Evolutionary conservation across 1,140 invertebrate genomes (phyloP).

Genomic region (Philopotamus ludificatus): DNA sequence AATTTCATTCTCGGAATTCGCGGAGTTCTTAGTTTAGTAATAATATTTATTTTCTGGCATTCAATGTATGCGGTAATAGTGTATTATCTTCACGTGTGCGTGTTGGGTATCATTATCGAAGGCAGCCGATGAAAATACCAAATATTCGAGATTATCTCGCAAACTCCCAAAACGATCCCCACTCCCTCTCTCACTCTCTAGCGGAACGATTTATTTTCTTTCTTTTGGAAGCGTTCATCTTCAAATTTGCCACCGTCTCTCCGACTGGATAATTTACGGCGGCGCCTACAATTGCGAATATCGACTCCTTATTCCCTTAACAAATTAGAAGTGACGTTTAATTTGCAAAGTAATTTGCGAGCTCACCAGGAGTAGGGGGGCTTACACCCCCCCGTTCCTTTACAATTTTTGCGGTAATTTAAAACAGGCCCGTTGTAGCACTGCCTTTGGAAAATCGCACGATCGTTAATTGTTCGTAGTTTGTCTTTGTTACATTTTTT

Average conservation of each 20-base stretch:
- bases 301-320: slow-evolving; percentile 20
- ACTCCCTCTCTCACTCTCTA: not conserved
- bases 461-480: not conserved
- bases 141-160: too few relatives aligned
- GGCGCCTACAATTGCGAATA: slow-evolving; percentile 8
- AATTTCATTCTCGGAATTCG: too few relatives aligned
- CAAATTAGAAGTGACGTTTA: slow-evolving; percentile 34
- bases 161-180: too few relatives aligned
- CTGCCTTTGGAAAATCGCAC: not conserved
- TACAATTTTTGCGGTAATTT: slow-evolving; percentile 3
- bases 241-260: slow-evolving; percentile 9
- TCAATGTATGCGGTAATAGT: too few relatives aligned
- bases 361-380: not conserved
- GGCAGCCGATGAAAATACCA: too few relatives aligned
- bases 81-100: too few relatives aligned
- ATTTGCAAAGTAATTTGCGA: slow-evolving; percentile 26
- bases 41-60: too few relatives aligned
- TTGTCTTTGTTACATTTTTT: too few relatives aligned
- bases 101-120: too few relatives aligned
- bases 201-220: not conserved
- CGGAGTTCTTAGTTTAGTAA: too few relatives aligned
- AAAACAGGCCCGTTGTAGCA: too few relatives aligned
- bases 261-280: slow-evolving; percentile 12
- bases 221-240: slow-evolving; percentile 5
- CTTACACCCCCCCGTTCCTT: not conserved